Conservation (phyloP, 2,888 invertebrate genomes). For the Nasonovia ribisnigri region DNA sequence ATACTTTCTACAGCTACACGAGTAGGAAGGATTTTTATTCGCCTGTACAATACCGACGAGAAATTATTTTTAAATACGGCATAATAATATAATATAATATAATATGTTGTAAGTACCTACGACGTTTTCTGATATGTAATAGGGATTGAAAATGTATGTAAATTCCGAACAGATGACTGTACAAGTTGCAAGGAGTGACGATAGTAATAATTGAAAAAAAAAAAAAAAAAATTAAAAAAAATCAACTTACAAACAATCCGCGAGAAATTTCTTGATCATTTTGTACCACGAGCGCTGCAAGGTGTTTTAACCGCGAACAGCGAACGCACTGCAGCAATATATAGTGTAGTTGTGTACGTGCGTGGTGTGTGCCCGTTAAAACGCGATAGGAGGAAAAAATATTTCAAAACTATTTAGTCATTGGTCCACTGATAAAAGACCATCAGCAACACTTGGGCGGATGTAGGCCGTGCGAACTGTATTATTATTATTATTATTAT, state of each 20-base stretch:
- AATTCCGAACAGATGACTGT: not conserved
- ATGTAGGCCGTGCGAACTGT: conserved; percentile 44
- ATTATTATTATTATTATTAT: conserved; percentile 18
- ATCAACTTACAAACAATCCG: conserved; percentile 43
- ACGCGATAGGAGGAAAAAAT: conserved; percentile 49
- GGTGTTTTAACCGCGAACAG: conserved; percentile 9
- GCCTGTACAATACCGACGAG: not conserved
- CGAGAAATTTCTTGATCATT: conserved; percentile 52
- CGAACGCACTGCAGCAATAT: not conserved
- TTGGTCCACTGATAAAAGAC: conserved; percentile 61
- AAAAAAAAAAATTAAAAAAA: not conserved
- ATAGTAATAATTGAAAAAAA: not conserved
- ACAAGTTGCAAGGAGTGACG: not conserved
- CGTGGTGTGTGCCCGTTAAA: conserved; percentile 49
- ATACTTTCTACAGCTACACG: not conserved
- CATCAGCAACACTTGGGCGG: conserved; percentile 34
- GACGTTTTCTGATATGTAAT: not conserved
- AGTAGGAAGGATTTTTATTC: not conserved
- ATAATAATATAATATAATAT: not conserved
- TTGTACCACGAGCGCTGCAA: not conserved
- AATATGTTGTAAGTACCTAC: not conserved
- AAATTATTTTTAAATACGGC: not conserved
- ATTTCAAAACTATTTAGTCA: conserved; percentile 46
- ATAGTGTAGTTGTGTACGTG: conserved; percentile 18
- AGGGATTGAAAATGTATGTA: not conserved